A percentile compares a stretch with the other conserved stretches of the same genome.
Evolutionary conservation across 2,113 vertebrate species (phyloP).

Genomic region (Panthera leo): DNA sequence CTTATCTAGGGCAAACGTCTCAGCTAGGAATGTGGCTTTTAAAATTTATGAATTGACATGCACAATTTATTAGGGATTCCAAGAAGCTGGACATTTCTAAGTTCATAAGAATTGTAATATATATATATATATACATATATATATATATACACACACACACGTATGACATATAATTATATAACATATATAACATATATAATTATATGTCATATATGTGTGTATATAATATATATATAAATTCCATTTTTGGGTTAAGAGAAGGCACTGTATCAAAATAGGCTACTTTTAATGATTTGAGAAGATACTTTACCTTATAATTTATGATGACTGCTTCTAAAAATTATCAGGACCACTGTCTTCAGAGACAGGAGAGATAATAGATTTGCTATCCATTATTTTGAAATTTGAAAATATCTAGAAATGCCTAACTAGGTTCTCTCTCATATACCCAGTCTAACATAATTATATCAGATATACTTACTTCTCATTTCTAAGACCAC

Average conservation of each 20-base stretch:
- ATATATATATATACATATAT: background rate
- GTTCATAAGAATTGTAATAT: background rate
- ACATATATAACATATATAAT: background rate
- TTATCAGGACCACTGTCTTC: background rate
- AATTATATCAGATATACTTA: background rate
- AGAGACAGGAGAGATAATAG: background rate
- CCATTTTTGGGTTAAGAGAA: background rate
- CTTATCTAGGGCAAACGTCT: background rate
- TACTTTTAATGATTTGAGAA: conserved; percentile 8
- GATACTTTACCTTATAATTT: background rate
- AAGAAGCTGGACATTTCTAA: background rate
- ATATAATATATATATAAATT: background rate
- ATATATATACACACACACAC: background rate
- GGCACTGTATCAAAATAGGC: background rate
- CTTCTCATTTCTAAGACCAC: background rate
- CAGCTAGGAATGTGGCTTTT: background rate
- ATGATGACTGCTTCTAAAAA: conserved; percentile 3
- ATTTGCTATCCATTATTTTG: background rate
- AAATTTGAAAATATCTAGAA: conserved; percentile 36
- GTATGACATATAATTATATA: background rate
- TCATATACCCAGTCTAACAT: background rate
- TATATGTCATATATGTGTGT: background rate
- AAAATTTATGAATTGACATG: background rate
- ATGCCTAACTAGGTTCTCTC: background rate
- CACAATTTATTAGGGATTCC: background rate